phyloP scores from a whole-genome alignment of 2,113 vertebrate genomes.

The Coracopsis vasa region DNA sequence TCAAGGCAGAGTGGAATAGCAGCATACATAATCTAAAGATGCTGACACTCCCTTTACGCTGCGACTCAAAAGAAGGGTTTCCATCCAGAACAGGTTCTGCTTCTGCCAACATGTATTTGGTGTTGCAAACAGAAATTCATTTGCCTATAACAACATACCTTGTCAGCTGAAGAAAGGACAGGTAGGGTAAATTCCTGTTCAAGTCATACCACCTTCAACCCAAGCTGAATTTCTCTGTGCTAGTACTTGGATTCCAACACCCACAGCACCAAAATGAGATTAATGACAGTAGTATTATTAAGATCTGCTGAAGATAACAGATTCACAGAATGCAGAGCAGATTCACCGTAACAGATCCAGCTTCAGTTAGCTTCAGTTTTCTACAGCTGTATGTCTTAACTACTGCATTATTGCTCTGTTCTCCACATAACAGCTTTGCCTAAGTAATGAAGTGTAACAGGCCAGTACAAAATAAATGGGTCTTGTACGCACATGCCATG shows the following conservation, averaged over 20 bases:
- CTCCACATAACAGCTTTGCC: neutral
- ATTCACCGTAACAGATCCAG: neutral
- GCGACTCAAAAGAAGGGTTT: neutral
- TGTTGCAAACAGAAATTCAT: neutral
- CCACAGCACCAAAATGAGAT: neutral
- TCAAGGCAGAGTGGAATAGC: neutral
- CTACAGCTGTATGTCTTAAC: neutral
- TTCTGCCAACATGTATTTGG: neutral
- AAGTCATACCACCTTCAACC: neutral
- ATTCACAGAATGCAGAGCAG: neutral
- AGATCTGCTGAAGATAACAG: neutral
- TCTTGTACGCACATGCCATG: neutral
- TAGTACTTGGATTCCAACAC: neutral
- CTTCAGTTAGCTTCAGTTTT: neutral
- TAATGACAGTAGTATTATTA: neutral
- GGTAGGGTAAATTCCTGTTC: neutral
- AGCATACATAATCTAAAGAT: neutral
- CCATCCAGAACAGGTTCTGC: neutral
- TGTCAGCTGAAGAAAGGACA: neutral
- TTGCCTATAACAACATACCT: neutral
- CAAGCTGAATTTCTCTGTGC: neutral
- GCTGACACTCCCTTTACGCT: neutral
- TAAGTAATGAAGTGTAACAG: neutral
- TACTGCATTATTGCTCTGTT: neutral
- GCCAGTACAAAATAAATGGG: neutral